Evolutionary conservation across 2,888 invertebrate genomes (phyloP).

Genomic region (Parnassius mnemosyne): DNA sequence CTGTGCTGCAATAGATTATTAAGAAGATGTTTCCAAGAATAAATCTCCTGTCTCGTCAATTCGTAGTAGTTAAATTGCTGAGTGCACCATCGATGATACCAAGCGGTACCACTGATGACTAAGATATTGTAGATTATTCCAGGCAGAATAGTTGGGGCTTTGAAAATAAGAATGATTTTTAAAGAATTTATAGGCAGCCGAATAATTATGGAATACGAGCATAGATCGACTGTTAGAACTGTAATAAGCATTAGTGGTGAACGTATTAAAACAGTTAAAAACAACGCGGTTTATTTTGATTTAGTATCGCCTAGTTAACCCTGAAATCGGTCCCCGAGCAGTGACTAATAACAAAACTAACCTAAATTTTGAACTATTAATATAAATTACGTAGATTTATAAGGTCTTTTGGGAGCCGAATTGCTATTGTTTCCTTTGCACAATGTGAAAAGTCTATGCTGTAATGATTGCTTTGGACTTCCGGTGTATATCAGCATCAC

Average conservation of each 20-base stretch:
- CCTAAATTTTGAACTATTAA: conserved; percentile 69
- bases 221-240: background rate
- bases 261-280: conserved; percentile 34
- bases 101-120: no score
- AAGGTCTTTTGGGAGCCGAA: conserved; percentile 66
- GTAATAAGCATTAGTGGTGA: conserved; percentile 32
- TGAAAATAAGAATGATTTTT: no score
- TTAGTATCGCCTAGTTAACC: conserved; percentile 55
- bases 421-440: conserved; percentile 60
- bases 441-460: conserved; percentile 54
- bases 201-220: background rate
- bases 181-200: no score
- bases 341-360: conserved; percentile 65
- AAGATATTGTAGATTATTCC: no score
- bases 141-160: no score
- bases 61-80: no score
- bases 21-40: no score
- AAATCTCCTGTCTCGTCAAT: no score
- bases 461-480: conserved; percentile 43
- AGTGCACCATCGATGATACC: no score
- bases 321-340: conserved; percentile 64
- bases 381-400: conserved; percentile 76
- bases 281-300: conserved; percentile 49
- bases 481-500: conserved; percentile 41
- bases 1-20: no score